Percentiles rank a stretch among this genome's conserved stretches.
Evolutionary conservation across 1,140 invertebrate genomes (phyloP).

Genomic region (Schlechtendalia chinensis): DNA sequence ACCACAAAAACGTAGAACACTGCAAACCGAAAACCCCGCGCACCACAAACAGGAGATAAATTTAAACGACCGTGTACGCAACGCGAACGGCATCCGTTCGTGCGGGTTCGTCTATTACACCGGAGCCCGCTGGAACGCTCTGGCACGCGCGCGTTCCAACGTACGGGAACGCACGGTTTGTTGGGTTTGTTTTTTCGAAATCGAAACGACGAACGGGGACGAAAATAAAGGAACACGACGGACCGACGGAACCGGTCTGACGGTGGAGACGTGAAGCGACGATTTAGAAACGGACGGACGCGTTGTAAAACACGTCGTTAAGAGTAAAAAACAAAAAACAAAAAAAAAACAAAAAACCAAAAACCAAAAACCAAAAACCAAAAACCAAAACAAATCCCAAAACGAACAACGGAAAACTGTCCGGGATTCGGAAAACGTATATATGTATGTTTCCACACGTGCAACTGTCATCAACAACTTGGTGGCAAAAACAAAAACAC

Average conservation of each 20-base stretch:
- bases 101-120: too few species aligned
- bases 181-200: too few species aligned
- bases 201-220: too few species aligned
- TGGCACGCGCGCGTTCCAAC: too few species aligned
- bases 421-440: conserved; percentile 34
- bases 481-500: conserved; percentile 50
- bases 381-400: conserved; percentile 17
- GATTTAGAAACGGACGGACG: background rate
- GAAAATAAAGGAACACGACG: too few species aligned
- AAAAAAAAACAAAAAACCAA: background rate
- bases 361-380: conserved; percentile 45
- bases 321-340: background rate
- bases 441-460: conserved; percentile 45
- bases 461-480: conserved; percentile 49
- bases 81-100: too few species aligned
- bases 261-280: too few species aligned
- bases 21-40: conserved; percentile 45
- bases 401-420: conserved; percentile 47
- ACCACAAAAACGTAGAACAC: conserved; percentile 37
- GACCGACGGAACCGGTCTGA: too few species aligned
- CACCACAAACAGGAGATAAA: conserved; percentile 44
- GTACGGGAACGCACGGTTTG: too few species aligned
- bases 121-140: too few species aligned
- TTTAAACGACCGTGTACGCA: background rate
- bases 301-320: too few species aligned